These are phyloP conservation scores for Pteropus alecto DNA, from an alignment of 2,113 vertebrate species.

Conservation along the genomic window DNA sequence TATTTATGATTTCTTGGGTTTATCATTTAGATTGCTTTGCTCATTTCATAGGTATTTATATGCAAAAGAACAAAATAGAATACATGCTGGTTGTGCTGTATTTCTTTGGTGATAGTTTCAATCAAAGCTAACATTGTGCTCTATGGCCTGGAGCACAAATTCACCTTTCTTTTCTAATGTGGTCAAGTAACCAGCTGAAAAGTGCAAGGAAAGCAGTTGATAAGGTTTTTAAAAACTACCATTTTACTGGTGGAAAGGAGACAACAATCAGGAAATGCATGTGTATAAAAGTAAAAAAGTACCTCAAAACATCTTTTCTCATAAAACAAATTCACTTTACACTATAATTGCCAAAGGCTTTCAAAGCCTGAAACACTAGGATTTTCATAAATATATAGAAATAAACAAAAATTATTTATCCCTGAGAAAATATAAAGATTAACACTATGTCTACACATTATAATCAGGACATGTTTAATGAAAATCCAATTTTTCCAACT, in stretches of 20 bases:
- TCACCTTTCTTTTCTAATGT: background rate
- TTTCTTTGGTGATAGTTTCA: background rate
- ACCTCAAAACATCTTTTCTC: background rate
- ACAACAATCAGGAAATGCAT: background rate
- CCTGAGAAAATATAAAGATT: constrained; percentile 15
- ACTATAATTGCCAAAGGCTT: background rate
- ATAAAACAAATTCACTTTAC: background rate
- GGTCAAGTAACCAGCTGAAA: background rate
- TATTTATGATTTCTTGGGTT: background rate
- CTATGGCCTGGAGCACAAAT: no score
- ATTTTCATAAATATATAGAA: background rate
- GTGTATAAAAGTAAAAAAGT: background rate
- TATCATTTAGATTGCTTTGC: background rate
- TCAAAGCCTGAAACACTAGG: background rate
- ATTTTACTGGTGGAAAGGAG: background rate
- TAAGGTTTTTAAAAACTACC: background rate
- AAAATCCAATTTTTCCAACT: constrained; percentile 39
- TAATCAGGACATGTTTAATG: background rate
- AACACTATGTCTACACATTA: background rate
- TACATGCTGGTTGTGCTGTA: background rate
- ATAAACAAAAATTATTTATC: background rate
- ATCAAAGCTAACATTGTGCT: background rate
- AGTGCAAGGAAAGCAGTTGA: background rate
- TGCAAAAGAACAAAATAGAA: background rate
- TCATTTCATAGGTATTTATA: background rate